These are phyloP conservation scores for Clinocottus analis DNA, from an alignment of 2,113 vertebrate species.

Conservation along the genomic window DNA sequence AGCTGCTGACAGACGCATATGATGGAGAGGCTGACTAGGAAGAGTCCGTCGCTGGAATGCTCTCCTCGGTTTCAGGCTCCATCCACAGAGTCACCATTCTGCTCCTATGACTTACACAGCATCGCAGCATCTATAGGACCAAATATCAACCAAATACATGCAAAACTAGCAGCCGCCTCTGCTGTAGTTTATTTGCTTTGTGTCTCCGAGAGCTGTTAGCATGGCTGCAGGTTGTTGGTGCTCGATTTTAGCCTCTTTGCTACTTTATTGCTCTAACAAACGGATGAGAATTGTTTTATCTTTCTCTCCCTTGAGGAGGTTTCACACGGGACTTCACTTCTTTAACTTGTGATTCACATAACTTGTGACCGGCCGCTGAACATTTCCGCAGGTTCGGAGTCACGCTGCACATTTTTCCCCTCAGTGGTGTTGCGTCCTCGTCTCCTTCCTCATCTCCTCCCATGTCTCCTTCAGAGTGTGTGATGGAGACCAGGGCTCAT, in stretches of 20 bases:
- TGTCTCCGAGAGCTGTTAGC: neutral
- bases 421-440: conserved; percentile 23
- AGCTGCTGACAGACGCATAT: conserved; percentile 53
- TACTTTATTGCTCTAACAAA: neutral
- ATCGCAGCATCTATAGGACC: no score
- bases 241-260: neutral
- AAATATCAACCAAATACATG: neutral
- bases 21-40: conserved; percentile 54
- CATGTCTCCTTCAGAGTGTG: neutral
- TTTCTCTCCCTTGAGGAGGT: no score
- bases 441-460: no score
- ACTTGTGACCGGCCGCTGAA: neutral
- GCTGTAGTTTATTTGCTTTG: neutral
- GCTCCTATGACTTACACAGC: conserved; percentile 33
- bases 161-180: neutral
- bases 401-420: conserved; percentile 40
- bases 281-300: neutral
- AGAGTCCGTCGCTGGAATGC: conserved; percentile 47
- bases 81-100: conserved; percentile 55
- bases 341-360: conserved; percentile 33
- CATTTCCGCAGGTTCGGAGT: conserved; percentile 33
- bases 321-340: neutral
- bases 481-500: conserved; percentile 14
- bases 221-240: neutral
- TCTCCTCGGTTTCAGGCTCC: conserved; percentile 41